Evolutionary conservation across 2,888 invertebrate genomes (phyloP), one percentile per base, ranked within the genome.

Genomic region (Drosophila mimica): DNA sequence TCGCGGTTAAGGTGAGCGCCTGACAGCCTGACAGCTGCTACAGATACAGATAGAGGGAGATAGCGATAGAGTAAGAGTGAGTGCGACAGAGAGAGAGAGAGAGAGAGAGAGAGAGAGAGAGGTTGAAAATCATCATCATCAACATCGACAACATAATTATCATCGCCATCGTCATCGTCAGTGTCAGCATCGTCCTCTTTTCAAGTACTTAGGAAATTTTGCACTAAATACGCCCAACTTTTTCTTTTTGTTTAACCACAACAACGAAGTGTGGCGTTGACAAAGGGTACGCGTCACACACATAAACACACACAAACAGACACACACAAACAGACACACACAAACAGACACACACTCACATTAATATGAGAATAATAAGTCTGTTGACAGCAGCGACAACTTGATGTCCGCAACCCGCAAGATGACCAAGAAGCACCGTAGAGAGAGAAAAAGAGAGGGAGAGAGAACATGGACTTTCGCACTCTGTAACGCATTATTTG

Each of bases 311-410:
- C 51, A 61, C 17, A 40, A 36, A 48, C 70, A 28, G 49, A 51
- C 54, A 56, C 40, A 54, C 74, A 34, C 52, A 53, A 54, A 62
- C 7, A 43, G 36, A 48, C 70, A 34, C 49, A 48, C 51, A 61
- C 38, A 40, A 36, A 48, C 70, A 28, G 49, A 51, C 54, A 56
- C 43, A 40, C 40, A 54, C 70, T 59, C 20, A 20, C 76, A 76
- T 79, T 83, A 84, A 83, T 81, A 83, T 79, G 85, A 87, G 82
- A 83, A 89, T 87, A 84, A 87, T 87, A 76, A 87, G 67, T 71
- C 70, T 83, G 76, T 79, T 83, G 79, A 89, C 89, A 83, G 72
- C 67, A 71, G 67, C 63, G 60, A n/a, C 69, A 79, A 64, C 58
- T 61, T 69, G 71, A 57, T 57, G 60, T 13, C 38, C 46, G 8